phyloP scores from a whole-genome alignment of 2,888 invertebrate species.

The Orchesella flavescens region DNA sequence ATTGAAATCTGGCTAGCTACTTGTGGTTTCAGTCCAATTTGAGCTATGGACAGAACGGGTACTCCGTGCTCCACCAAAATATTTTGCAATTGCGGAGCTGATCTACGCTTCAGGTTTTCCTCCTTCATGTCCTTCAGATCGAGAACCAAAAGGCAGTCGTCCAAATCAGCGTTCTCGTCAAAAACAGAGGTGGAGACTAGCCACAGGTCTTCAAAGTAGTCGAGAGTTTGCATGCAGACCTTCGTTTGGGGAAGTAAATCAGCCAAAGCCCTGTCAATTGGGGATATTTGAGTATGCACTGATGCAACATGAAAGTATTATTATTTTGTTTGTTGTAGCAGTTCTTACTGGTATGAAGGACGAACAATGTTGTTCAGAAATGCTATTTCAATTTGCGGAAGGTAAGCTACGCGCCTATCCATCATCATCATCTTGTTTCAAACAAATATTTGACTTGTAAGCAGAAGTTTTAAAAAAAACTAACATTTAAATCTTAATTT shows the following conservation, averaged over 20 bases:
- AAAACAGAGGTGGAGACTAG: constrained; percentile 51
- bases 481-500: not conserved
- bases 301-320: too few relatives aligned
- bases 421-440: constrained; percentile 44
- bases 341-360: constrained; percentile 47
- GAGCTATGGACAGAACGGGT: constrained; percentile 22
- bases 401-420: constrained; percentile 52
- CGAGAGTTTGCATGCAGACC: constrained; percentile 29
- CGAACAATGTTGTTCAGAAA: constrained; percentile 51
- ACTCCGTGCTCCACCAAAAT: constrained; percentile 44
- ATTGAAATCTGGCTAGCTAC: not conserved
- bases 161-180: constrained; percentile 24
- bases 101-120: constrained; percentile 18
- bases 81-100: constrained; percentile 38
- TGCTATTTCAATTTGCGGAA: constrained; percentile 53
- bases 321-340: not conserved
- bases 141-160: constrained; percentile 38
- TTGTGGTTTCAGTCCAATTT: constrained; percentile 19
- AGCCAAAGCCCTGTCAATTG: constrained; percentile 35
- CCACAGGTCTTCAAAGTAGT: constrained; percentile 60
- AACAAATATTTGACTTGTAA: not conserved
- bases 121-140: constrained; percentile 54
- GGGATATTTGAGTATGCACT: too few relatives aligned
- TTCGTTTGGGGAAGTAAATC: constrained; percentile 52
- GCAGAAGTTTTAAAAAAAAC: not conserved